Evolutionary conservation across 2,888 invertebrate genomes (phyloP), one percentile per base, ranked within the genome.

Genomic region (Petrophora chlorosata): DNA sequence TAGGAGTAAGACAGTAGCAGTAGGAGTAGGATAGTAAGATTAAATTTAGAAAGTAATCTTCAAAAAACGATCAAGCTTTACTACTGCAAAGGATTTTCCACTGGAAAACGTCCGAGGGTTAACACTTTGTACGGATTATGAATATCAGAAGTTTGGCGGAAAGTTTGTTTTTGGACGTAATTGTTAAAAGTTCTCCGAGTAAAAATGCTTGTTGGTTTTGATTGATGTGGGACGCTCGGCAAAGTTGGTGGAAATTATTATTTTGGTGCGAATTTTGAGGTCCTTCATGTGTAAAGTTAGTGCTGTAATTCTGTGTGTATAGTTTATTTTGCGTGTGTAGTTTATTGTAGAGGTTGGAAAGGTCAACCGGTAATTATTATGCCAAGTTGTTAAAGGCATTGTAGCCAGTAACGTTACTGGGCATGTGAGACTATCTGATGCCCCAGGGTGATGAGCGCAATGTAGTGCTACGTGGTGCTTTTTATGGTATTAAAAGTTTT

Each of bases 191-290:
- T 42, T 55, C 36, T 14, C 17, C 14, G 42, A 49, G 39, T 46
- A 49, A 49, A 47, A 56, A 52, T 55, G 28, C 39, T 32, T 46
- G 45, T 39, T 39, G 26, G 13, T 10, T 33, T 32, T 46, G 38
- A 46, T 46, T 46, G 45, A 46, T 46, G 45, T 32, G 39, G 26
- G 14, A 23, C 5, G 14, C 3, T 23, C 16, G 9, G 13, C 1
- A 13, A 26, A 26, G 25, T 36, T 25, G 2, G 22, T 16, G n/a
- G 7, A 5, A 34, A 14, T 9, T 3, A 23, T 23, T 35, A 35
- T 28, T 42, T 26, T 28, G 13, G 13, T 29, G 7, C 1, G 5
- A 9, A 3, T 10, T 39, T 19, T 39, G 7, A 14, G 3, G 16
- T 39, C 8, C 5, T 26, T 14, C 5, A 22, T 7, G 13, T 22